Conservation (phyloP, 2,888 invertebrate genomes). For the Volucella zonaria region DNA sequence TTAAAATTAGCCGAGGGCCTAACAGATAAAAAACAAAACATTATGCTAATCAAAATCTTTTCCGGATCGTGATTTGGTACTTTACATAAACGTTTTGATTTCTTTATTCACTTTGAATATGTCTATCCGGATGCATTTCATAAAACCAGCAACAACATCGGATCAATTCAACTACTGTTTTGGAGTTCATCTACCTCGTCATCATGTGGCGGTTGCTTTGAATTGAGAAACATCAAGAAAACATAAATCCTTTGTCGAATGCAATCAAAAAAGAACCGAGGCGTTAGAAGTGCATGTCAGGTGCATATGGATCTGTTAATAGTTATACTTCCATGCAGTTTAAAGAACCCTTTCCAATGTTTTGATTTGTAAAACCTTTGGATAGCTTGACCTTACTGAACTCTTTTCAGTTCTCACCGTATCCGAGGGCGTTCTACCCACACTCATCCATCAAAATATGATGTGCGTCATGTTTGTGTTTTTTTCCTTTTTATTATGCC, state of each 20-base stretch:
- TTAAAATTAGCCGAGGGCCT: constrained; percentile 1
- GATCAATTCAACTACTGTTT: constrained; percentile 36
- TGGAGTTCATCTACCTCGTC: constrained; percentile 24
- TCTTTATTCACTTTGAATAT: constrained; percentile 10
- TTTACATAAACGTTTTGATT: constrained; percentile 3
- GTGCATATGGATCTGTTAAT: constrained; percentile 14
- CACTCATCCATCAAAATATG: constrained; percentile 57
- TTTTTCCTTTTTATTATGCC: neutral
- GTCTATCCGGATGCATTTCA: constrained; percentile 16
- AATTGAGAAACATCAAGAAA: neutral
- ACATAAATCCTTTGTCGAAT: constrained; percentile 3
- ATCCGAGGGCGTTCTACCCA: neutral
- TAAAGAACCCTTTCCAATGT: constrained; percentile 15
- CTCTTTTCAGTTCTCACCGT: neutral
- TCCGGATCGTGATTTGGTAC: constrained; percentile 11
- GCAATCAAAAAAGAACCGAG: neutral
- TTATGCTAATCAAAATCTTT: constrained; percentile 27
- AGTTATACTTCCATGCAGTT: neutral
- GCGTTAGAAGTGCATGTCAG: constrained; percentile 28
- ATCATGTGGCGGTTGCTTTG: neutral
- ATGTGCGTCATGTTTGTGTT: neutral
- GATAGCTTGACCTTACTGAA: neutral
- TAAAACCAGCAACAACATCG: neutral
- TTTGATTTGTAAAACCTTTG: neutral
- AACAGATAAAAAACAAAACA: neutral